Conservation (phyloP, 64 coral and sea anemone species). For the Pocillopora verrucosa region DNA sequence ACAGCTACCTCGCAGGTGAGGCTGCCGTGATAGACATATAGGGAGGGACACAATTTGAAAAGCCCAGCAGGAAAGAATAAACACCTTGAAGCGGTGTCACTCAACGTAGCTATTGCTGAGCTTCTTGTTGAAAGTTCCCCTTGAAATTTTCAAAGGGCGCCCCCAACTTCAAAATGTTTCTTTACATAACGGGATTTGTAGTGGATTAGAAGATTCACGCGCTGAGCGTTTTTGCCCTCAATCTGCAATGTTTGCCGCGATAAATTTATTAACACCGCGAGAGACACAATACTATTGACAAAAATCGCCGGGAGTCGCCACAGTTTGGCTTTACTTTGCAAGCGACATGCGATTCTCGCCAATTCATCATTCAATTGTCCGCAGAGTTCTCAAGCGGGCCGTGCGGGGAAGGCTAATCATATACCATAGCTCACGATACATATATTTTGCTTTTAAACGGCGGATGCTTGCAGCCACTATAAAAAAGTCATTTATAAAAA, state of each 20-base stretch:
- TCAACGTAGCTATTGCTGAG: slow-evolving; percentile 54
- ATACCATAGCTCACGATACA: slow-evolving; percentile 23
- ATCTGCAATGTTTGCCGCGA: slow-evolving; percentile 38
- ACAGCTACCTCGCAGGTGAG: slow-evolving; percentile 92
- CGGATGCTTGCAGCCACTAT: slow-evolving; percentile 19
- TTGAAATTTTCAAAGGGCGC: slow-evolving; percentile 10
- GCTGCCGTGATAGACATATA: slow-evolving; percentile 88
- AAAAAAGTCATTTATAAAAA: not conserved
- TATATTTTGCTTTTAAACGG: not conserved
- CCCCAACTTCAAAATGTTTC: not conserved
- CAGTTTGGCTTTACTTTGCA: slow-evolving; percentile 69
- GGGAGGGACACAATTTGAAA: slow-evolving; percentile 95
- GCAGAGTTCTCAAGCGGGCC: slow-evolving; percentile 21
- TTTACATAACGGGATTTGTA: slow-evolving; percentile 3
- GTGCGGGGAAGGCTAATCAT: slow-evolving; percentile 29
- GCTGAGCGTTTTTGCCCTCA: not conserved
- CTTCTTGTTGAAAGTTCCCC: slow-evolving; percentile 13
- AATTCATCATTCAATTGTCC: slow-evolving; percentile 63
- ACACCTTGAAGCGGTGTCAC: slow-evolving; percentile 92
- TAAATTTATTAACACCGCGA: slow-evolving; percentile 92
- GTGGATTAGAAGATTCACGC: not conserved
- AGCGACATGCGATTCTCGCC: slow-evolving; percentile 58
- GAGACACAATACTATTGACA: slow-evolving; percentile 76
- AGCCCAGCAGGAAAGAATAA: slow-evolving; percentile 87
- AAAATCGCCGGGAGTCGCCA: slow-evolving; percentile 67